Evolutionary conservation across 2,797 vertebrate species (phyloP).

Genomic region (Smutsia gigantea): DNA sequence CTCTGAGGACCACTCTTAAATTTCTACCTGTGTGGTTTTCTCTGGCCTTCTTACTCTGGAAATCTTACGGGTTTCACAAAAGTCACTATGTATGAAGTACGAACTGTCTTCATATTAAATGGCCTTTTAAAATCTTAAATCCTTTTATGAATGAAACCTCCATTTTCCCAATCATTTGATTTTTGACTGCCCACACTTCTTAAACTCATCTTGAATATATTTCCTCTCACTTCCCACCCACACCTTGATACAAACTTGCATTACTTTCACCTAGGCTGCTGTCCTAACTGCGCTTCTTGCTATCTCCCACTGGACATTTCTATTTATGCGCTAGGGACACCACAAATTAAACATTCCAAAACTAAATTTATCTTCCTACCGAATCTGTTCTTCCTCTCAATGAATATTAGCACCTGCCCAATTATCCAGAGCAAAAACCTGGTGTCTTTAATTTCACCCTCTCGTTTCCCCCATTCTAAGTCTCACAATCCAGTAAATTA

Average conservation of each 20-base stretch:
- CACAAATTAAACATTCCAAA: slow-evolving; percentile 40
- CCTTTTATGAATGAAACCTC: background rate
- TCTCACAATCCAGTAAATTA: background rate
- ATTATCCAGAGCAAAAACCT: background rate
- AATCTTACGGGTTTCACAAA: background rate
- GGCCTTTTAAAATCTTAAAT: background rate
- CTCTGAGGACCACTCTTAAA: background rate
- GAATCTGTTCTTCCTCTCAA: background rate
- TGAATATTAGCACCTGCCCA: background rate
- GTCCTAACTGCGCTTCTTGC: background rate
- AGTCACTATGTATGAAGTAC: background rate
- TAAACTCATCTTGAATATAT: background rate
- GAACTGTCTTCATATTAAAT: background rate
- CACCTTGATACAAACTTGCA: background rate
- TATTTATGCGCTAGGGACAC: background rate
- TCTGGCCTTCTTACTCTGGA: background rate
- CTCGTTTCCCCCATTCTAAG: background rate
- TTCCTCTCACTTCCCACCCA: background rate
- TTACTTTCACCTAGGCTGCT: background rate
- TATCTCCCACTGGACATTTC: background rate
- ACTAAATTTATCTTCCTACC: background rate
- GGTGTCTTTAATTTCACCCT: background rate
- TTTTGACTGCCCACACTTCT: background rate
- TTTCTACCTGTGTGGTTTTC: background rate
- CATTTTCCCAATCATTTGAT: background rate